Base-by-base conservation (phyloP, 1,140 invertebrate genomes). In the Hestina assimilis region DNA sequence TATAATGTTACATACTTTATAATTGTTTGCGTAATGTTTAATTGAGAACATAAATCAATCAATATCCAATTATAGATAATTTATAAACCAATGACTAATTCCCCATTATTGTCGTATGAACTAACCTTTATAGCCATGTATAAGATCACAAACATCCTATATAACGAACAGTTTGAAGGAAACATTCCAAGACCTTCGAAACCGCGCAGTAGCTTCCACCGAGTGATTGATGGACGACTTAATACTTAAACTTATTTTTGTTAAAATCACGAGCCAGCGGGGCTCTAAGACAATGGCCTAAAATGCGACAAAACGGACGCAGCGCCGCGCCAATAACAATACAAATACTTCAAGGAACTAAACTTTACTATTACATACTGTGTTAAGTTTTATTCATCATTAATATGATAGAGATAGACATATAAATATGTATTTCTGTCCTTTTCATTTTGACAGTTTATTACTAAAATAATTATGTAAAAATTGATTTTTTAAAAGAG, bases 121-220 rank as follows among this genome's bases (percentile, higher is more conserved):
- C 33, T 47, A 33, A 47, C 45, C 45, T 47, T 28, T 33, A 29
- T 20, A 12, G 5, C 31, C 31, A 33, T 33, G 15, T 9, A 38
- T 17, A 6, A 28, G 24, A 15, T 7, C 14, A 20, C 0, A 20
- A 63, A 42, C 64, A 73, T 1, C 59, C 63, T 54, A 46, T 68
- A 61, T 54, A 68, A 35, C 6, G 17, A 38, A 24, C 28, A 40
- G 45, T 35, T 51, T 46, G 31, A 41, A 35, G 38, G 12, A 67
- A 76, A 69, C 69, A 66, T 55, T 63, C 56, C 47, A 60, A 60
- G 48, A 55, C 40, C 43, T 45, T 21, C 40, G 38, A 38, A 69
- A 77, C 76, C 76, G 66, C 64, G 66, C 76, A 73, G 76, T 79
- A 79, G 76, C 74, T 63, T 68, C 67, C 72, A 66, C 70, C 50